Evolutionary conservation across 2,113 vertebrate genomes (phyloP), one percentile per base, ranked within the genome.

Genomic region (Solea senegalensis): DNA sequence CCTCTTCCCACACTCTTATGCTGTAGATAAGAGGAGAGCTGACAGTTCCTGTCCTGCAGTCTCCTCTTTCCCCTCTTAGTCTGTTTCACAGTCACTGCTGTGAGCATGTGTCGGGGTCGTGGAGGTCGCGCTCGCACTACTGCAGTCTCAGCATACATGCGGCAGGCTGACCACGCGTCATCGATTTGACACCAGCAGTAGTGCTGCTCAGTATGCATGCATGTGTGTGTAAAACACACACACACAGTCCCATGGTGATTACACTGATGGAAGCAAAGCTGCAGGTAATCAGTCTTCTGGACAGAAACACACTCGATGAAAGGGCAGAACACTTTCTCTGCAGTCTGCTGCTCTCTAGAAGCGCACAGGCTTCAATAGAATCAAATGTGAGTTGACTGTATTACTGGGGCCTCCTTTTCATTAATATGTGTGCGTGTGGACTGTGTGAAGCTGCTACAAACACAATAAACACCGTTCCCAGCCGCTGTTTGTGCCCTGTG

Each of bases 241-340:
- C 12, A 13, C 83, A 69, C 63, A 66, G 48, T 54, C 52, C 58
- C 15, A 3, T 26, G 53, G 65, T 72, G 80, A 88, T 89, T 87
- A 78, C 60, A 69, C 53, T 76, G 88, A 92, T 86, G 46, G 67
- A 84, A 45, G 74, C 44, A 67, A 12, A 52, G 59, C 80, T 55
- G 67, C 49, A 65, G 53, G 81, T 74, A 21, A 87, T 91, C 85
- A 69, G 69, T 82, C 80, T 75, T 78, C 34, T 13, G 65, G 75
- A 74, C 72, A 82, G 63, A 60, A 49, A 65, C 62, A 64, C 58
- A 48, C 14, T 26, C 6, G 41, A 21, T 68, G 46, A 81, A 70
- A 69, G 48, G 59, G n/a, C 15, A 45, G 48, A 43, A 59, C 41
- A 3, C 45, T 50, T 41, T 49, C 13, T 13, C 21, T 48, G 58